These are phyloP conservation scores for Ecliptopera silaceata DNA, from an alignment of 2,888 invertebrate species.

Conservation along the genomic window DNA sequence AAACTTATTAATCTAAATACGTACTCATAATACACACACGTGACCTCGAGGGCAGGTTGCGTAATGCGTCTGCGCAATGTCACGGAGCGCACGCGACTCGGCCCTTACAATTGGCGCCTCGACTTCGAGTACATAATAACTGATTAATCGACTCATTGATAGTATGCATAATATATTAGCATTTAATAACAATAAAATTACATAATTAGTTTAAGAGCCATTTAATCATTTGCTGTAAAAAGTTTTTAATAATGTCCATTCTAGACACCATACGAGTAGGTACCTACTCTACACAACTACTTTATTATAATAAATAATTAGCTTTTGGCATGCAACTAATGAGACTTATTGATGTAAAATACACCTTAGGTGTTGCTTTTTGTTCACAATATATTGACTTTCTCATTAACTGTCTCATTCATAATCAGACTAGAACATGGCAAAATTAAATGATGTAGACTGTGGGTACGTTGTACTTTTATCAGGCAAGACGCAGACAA, in stretches of 20 bases:
- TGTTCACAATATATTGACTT: no score
- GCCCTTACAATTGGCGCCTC: slow-evolving; percentile 15
- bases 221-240: no score
- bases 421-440: no score
- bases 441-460: no score
- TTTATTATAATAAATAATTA: not conserved
- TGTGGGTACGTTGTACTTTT: not conserved
- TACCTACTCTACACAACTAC: no score
- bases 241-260: no score
- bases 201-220: no score
- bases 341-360: no score
- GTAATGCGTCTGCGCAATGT: slow-evolving; percentile 64
- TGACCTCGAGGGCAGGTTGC: slow-evolving; percentile 54
- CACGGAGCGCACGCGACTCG: slow-evolving; percentile 44
- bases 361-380: no score
- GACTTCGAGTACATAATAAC: slow-evolving; percentile 7
- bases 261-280: no score
- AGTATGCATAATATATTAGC: not conserved
- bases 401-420: no score
- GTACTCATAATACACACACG: slow-evolving; percentile 42
- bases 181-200: no score
- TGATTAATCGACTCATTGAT: not conserved
- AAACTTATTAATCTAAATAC: slow-evolving; percentile 12
- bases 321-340: slow-evolving; percentile 11
- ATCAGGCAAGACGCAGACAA: not conserved